These are phyloP conservation scores for Drosophila navojoa DNA, from an alignment of 1,140 invertebrate species.

Conservation along the genomic window DNA sequence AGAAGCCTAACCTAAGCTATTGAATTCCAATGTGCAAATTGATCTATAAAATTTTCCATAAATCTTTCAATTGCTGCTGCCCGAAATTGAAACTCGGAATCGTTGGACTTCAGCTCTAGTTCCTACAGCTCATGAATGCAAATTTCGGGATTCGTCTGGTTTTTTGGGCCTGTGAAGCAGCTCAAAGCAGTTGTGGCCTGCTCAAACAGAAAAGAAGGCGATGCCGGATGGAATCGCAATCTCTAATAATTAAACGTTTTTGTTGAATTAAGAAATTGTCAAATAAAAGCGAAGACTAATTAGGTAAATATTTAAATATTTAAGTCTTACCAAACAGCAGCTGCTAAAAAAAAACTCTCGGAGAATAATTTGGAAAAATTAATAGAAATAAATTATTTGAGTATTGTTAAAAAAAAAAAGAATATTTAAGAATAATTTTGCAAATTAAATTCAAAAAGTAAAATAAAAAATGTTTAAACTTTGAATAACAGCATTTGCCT, in stretches of 20 bases:
- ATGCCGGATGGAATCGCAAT: conserved; percentile 16
- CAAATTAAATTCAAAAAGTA: no score
- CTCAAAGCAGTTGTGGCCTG: conserved; percentile 59
- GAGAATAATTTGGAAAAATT: not conserved
- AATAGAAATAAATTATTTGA: not conserved
- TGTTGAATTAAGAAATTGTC: not conserved
- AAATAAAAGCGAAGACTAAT: not conserved
- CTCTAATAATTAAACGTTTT: conserved; percentile 4
- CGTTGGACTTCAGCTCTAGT: not conserved
- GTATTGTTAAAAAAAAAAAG: no score
- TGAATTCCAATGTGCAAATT: conserved; percentile 49
- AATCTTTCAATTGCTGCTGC: conserved; percentile 2
- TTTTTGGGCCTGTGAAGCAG: conserved; percentile 50
- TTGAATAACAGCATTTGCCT: no score
- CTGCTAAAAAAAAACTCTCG: no score
- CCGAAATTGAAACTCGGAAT: not conserved
- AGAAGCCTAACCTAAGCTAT: conserved; percentile 1
- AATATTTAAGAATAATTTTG: no score
- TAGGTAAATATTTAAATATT: not conserved
- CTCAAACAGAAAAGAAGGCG: conserved; percentile 20
- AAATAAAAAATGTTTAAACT: no score
- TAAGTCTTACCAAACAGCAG: not conserved
- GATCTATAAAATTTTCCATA: conserved; percentile 63
- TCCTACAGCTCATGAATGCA: conserved; percentile 51
- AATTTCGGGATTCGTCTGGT: conserved; percentile 61